Conservation (phyloP, 2,888 invertebrate species). For the Piscicola geometra region DNA sequence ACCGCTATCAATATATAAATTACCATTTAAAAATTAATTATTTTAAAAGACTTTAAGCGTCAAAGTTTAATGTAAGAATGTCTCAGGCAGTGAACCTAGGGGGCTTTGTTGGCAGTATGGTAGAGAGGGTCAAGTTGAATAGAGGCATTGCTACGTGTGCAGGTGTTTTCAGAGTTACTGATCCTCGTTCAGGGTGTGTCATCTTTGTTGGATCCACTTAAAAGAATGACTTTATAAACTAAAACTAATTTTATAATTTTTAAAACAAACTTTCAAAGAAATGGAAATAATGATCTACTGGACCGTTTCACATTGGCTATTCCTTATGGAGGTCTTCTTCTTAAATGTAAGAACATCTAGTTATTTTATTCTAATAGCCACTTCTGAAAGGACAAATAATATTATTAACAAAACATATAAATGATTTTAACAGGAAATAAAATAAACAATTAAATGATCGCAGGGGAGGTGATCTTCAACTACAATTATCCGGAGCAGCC, state of each 20-base stretch:
- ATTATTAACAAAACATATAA: too few species aligned
- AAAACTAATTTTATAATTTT: not conserved
- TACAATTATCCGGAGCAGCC: slow-evolving; percentile 64
- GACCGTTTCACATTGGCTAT: slow-evolving; percentile 8
- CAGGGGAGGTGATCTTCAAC: slow-evolving; percentile 69
- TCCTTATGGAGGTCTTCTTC: not conserved
- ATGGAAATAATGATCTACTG: not conserved
- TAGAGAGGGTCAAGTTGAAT: not conserved
- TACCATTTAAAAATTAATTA: not conserved
- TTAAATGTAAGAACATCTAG: not conserved
- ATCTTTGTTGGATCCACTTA: not conserved
- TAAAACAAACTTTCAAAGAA: not conserved
- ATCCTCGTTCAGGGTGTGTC: not conserved
- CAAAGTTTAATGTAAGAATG: not conserved
- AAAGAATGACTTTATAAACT: not conserved
- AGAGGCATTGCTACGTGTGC: not conserved
- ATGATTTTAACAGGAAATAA: not conserved
- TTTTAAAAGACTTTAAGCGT: not conserved
- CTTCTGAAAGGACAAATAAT: too few species aligned
- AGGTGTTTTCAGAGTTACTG: not conserved
- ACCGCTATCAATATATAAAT: not conserved
- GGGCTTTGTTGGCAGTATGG: not conserved
- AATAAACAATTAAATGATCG: not conserved
- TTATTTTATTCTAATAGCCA: too few species aligned
- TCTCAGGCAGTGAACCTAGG: not conserved